Percentiles rank a stretch among this genome's conserved stretches.
Evolutionary conservation across 2,888 invertebrate species (phyloP).

Genomic region (Trichogramma evanescens): DNA sequence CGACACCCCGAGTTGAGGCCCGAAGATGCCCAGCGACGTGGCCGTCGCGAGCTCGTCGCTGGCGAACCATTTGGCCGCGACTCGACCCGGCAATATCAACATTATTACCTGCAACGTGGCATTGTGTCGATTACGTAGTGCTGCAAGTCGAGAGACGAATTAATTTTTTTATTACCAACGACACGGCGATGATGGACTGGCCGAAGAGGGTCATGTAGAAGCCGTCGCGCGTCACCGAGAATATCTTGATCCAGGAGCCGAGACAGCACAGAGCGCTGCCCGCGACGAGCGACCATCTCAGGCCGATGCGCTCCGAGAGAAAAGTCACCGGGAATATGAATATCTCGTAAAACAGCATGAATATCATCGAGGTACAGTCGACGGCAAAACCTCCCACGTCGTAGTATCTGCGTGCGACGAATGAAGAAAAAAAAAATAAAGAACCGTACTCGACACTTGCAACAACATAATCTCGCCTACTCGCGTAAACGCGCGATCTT

Average conservation of each 20-base stretch:
- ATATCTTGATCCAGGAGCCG: slow-evolving; percentile 59
- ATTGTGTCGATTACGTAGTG: not conserved
- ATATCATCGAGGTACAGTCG: slow-evolving; percentile 63
- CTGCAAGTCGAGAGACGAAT: not conserved
- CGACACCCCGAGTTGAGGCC: slow-evolving; percentile 66
- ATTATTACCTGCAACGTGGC: slow-evolving; percentile 54
- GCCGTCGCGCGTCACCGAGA: slow-evolving; percentile 53
- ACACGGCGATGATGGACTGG: slow-evolving; percentile 52
- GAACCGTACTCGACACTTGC: no score
- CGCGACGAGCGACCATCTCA: slow-evolving; percentile 50
- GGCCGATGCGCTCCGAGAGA: slow-evolving; percentile 48
- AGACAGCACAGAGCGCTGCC: slow-evolving; percentile 54
- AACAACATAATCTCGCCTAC: no score
- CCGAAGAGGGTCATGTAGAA: slow-evolving; percentile 58
- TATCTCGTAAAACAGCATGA: slow-evolving; percentile 61
- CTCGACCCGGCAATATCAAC: slow-evolving; percentile 59
- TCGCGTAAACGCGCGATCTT: no score
- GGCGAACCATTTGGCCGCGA: slow-evolving; percentile 67
- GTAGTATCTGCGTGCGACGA: slow-evolving; percentile 39
- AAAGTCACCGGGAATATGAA: slow-evolving; percentile 58
- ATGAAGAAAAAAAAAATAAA: no score
- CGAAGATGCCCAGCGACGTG: slow-evolving; percentile 66
- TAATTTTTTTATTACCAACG: slow-evolving; percentile 25
- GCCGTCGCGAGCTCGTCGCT: slow-evolving; percentile 58
- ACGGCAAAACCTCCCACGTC: slow-evolving; percentile 47